Conservation (phyloP, 2,888 invertebrate species). For the Melieria picta region DNA sequence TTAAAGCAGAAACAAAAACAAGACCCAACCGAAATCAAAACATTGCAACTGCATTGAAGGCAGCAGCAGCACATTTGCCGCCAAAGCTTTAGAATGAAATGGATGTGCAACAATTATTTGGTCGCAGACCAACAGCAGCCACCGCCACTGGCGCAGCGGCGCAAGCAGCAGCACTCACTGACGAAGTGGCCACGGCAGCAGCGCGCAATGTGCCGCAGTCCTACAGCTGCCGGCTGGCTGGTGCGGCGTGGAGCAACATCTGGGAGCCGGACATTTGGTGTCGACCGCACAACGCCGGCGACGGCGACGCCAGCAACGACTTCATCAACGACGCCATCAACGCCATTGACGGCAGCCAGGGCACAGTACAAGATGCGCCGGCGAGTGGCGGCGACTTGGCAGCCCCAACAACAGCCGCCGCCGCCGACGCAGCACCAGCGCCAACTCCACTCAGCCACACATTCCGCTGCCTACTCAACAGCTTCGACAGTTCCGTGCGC, state of each 20-base stretch:
- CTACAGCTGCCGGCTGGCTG: conserved; percentile 53
- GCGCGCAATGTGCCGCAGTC: conserved; percentile 23
- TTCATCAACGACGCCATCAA: conserved; percentile 13
- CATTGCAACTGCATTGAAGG: conserved; percentile 16
- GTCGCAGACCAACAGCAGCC: conserved; percentile 58
- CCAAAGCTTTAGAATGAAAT: conserved; percentile 66
- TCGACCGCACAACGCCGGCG: conserved; percentile 22
- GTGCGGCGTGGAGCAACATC: conserved; percentile 47
- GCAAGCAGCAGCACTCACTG: conserved; percentile 18
- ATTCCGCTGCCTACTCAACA: conserved; percentile 14
- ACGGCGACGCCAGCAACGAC: conserved; percentile 10
- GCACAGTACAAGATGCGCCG: not conserved
- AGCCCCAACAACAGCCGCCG: not conserved
- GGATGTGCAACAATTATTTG: conserved; percentile 63
- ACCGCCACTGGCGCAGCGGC: conserved; percentile 40
- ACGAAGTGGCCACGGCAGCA: conserved; percentile 18
- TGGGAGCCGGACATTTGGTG: conserved; percentile 57
- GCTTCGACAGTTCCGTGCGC: conserved; percentile 10
- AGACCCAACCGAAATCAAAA: not conserved
- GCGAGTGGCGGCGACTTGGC: not conserved
- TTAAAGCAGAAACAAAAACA: too few species aligned
- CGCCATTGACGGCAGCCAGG: conserved; percentile 15
- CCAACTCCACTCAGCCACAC: conserved; percentile 3
- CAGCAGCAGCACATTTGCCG: conserved; percentile 28
- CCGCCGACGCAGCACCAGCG: conserved; percentile 13